These are phyloP conservation scores for Diarsia rubi DNA, from an alignment of 2,888 invertebrate genomes.

Conservation along the genomic window DNA sequence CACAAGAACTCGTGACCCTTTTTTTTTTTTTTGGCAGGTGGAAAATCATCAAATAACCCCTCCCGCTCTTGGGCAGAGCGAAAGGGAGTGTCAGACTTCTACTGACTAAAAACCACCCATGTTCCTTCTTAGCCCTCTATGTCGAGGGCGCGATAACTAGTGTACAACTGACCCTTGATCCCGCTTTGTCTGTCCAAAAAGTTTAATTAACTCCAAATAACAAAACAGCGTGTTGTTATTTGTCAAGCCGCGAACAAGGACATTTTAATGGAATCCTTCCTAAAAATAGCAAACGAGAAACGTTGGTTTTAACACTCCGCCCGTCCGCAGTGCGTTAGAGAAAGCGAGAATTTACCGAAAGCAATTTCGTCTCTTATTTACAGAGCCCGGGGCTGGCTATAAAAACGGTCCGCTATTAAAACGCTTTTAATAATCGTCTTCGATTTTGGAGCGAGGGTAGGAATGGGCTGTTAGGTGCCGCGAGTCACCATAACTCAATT, in stretches of 20 bases:
- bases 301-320: slow-evolving; percentile 23
- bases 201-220: slow-evolving; percentile 40
- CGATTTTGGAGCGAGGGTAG: slow-evolving; percentile 60
- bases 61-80: no score
- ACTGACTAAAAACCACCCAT: no score
- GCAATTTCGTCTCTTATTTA: slow-evolving; percentile 56
- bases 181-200: background rate
- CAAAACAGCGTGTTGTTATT: slow-evolving; percentile 18
- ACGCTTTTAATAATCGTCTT: slow-evolving; percentile 69
- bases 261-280: slow-evolving; percentile 27
- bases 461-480: slow-evolving; percentile 65
- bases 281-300: slow-evolving; percentile 40
- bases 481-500: slow-evolving; percentile 71
- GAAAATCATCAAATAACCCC: no score
- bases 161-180: background rate
- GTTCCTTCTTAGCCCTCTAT: no score
- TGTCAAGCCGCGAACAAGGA: slow-evolving; percentile 39
- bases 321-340: slow-evolving; percentile 8
- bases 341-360: slow-evolving; percentile 48
- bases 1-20: background rate
- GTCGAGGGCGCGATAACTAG: no score
- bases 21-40: no score
- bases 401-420: slow-evolving; percentile 63
- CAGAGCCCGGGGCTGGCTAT: slow-evolving; percentile 27
- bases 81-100: no score